A percentile compares a stretch with the other conserved stretches of the same genome.
phyloP scores from a whole-genome alignment of 2,797 vertebrate species.

The Lagorchestes hirsutus region DNA sequence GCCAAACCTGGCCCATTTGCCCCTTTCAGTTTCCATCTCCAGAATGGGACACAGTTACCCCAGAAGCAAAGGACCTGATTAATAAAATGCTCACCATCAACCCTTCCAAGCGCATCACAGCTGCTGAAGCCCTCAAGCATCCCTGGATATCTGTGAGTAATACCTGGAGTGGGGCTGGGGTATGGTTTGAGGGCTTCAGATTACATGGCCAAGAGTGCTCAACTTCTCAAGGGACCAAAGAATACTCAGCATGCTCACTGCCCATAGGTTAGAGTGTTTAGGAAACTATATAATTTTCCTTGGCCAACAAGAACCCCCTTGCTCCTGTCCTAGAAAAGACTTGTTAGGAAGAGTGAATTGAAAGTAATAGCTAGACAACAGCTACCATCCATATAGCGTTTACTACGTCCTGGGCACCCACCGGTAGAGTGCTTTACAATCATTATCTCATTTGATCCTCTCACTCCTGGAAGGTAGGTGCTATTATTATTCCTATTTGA shows the following conservation, averaged over 20 bases:
- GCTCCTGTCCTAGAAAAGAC: background rate
- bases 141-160: constrained; percentile 94
- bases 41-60: constrained; percentile 98
- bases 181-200: background rate
- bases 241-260: background rate
- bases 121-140: constrained; percentile 95
- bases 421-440: background rate
- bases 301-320: background rate
- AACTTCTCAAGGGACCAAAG: background rate
- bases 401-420: background rate
- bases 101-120: constrained; percentile 95
- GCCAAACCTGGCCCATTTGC: constrained; percentile 70
- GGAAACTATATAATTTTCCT: background rate
- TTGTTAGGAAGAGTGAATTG: background rate
- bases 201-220: background rate
- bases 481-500: background rate
- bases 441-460: background rate
- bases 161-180: background rate
- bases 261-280: background rate
- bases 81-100: constrained; percentile 99
- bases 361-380: background rate
- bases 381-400: background rate
- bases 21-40: constrained; percentile 95
- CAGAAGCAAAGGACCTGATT: constrained; percentile 98
- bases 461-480: background rate